A percentile compares a stretch with the other conserved stretches of the same genome.
Conservation (phyloP, 2,113 vertebrate species). For the Pachyramphus minor region DNA sequence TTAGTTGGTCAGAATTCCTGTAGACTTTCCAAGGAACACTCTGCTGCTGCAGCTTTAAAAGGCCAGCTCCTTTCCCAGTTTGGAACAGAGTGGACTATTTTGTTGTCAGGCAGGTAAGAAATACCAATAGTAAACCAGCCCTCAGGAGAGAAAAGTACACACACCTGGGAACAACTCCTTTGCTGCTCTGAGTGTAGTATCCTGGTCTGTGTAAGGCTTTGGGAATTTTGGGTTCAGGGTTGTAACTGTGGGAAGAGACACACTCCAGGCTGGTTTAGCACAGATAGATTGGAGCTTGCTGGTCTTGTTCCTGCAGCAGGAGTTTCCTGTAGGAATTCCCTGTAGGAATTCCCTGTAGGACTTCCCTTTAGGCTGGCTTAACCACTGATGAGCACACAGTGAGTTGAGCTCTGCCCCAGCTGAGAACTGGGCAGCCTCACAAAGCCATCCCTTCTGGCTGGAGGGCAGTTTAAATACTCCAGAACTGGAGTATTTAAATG, state of each 20-base stretch:
- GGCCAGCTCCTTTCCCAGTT: neutral
- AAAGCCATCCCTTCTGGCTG: neutral
- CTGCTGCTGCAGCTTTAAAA: neutral
- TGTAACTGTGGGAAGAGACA: neutral
- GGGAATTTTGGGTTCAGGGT: neutral
- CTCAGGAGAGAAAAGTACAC: neutral
- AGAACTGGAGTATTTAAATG: rapidly evolving
- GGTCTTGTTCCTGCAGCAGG: neutral
- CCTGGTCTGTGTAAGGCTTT: neutral
- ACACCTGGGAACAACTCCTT: neutral
- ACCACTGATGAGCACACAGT: neutral
- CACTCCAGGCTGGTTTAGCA: neutral
- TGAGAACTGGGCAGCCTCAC: rapidly evolving
- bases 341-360: neutral
- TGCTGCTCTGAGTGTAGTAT: neutral
- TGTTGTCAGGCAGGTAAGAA: neutral
- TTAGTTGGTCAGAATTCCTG: neutral
- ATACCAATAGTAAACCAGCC: neutral
- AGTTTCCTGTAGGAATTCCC: rapidly evolving
- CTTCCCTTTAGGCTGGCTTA: neutral
- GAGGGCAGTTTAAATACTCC: too few relatives aligned
- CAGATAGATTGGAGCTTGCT: neutral
- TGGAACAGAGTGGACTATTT: neutral
- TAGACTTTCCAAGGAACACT: neutral
- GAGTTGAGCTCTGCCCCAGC: neutral